These are phyloP conservation scores for Nasonia oneida DNA, from an alignment of 2,888 invertebrate genomes.

Conservation along the genomic window DNA sequence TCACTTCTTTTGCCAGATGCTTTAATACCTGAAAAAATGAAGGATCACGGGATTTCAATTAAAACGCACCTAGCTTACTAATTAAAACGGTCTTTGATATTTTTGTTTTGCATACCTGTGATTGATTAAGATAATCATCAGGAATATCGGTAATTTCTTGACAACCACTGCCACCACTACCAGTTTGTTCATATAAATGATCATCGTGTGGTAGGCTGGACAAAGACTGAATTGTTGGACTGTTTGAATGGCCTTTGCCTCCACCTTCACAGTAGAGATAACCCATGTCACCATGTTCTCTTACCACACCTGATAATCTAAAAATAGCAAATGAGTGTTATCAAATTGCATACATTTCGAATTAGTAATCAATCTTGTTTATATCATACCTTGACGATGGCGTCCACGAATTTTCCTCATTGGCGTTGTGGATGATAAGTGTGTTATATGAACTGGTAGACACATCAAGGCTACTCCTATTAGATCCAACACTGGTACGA, in stretches of 20 bases:
- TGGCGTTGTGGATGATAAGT: conserved; percentile 89
- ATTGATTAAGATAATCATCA: conserved; percentile 90
- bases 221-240: conserved; percentile 79
- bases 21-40: conserved; percentile 83
- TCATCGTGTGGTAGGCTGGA: conserved; percentile 76
- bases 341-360: conserved; percentile 2
- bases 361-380: conserved; percentile 27
- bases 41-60: conserved; percentile 22
- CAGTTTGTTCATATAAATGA: conserved; percentile 75
- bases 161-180: conserved; percentile 71
- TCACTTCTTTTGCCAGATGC: conserved; percentile 90
- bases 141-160: conserved; percentile 92
- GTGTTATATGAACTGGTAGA: conserved; percentile 91
- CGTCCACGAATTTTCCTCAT: conserved; percentile 87
- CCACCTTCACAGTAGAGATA: conserved; percentile 76
- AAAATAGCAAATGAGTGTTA: conserved; percentile 21
- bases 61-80: not conserved
- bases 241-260: conserved; percentile 77
- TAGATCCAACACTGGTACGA: conserved; percentile 84
- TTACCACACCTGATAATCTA: conserved; percentile 76
- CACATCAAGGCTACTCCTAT: conserved; percentile 85
- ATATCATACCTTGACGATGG: conserved; percentile 76
- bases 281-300: conserved; percentile 77
- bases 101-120: conserved; percentile 80
- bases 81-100: not conserved